Evolutionary conservation across 2,797 vertebrate genomes (phyloP), one percentile per base, ranked within the genome.

Genomic region (Hybognathus amarus): DNA sequence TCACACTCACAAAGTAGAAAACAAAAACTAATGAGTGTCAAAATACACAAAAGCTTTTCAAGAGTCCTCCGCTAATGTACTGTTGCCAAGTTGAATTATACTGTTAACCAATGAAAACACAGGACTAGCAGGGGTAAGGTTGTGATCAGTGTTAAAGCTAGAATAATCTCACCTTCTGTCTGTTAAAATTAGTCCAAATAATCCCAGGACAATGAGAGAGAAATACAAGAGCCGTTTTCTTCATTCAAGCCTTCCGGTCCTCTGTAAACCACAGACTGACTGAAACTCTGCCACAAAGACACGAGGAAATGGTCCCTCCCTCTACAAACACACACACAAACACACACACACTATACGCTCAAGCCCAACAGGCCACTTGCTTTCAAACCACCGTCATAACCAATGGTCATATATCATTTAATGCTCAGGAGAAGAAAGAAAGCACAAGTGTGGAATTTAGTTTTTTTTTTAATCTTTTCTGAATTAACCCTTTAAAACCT

Each of bases 251-350:
- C 22, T 42, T 82, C 45, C 70, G 59, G 61, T 67, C 61, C 17
- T n/a, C 27, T 81, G 22, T 4, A 67, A 63, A 82, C 70, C 61
- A 66, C 47, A 54, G 22, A 61, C 45, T 27, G 38, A 82, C 30
- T 52, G 56, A 73, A 82, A 82, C 70, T 36, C 27, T 40, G n/a
- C 45, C 2, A 15, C 59, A 82, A 30, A 82, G 18, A 56, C 80
- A 40, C 20, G 36, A 82, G 71, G 80, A 82, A 82, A 74, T 2
- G 17, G 36, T 33, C 18, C 80, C 80, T 82, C 80, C 79, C n/a
- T 42, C 70, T 18, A 63, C 1, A n/a, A 52, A 47, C 52, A 59
- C 71, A 17, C 4, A 6, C 70, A 30, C 59, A 8, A 70, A 12
- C 30, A 15, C 81, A 56, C 47, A 30, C 70, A 52, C 69, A 12